These are phyloP conservation scores for Andrena trimmerana DNA, from an alignment of 2,888 invertebrate species.

Conservation along the genomic window DNA sequence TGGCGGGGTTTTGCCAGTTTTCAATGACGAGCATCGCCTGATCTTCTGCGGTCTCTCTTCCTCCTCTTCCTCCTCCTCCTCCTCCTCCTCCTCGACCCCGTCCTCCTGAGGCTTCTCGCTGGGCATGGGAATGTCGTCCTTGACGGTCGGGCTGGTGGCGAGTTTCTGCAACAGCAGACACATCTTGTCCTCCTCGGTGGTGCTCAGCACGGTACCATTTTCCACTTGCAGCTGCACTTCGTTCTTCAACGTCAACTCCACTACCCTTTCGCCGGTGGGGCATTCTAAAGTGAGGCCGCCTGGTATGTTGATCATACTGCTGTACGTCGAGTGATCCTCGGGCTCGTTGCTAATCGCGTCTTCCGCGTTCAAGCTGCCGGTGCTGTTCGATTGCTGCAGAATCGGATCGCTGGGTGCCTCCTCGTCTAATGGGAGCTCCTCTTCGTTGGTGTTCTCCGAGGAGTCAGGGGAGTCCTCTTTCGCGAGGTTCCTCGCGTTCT, in stretches of 20 bases:
- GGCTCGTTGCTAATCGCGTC: slow-evolving; percentile 39
- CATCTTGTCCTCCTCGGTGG: slow-evolving; percentile 65
- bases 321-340: slow-evolving; percentile 70
- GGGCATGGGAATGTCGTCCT: slow-evolving; percentile 51
- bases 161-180: slow-evolving; percentile 65
- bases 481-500: slow-evolving; percentile 32
- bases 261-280: slow-evolving; percentile 45
- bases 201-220: slow-evolving; percentile 50
- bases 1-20: slow-evolving; percentile 96
- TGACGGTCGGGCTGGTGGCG: slow-evolving; percentile 33
- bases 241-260: slow-evolving; percentile 56
- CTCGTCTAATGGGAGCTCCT: slow-evolving; percentile 34
- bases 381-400: background rate
- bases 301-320: slow-evolving; percentile 69
- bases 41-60: slow-evolving; percentile 89
- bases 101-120: slow-evolving; percentile 68
- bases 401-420: background rate
- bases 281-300: slow-evolving; percentile 69
- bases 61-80: slow-evolving; percentile 85
- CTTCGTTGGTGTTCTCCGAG: slow-evolving; percentile 22
- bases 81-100: slow-evolving; percentile 85
- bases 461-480: slow-evolving; percentile 47
- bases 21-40: slow-evolving; percentile 93
- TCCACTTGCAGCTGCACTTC: slow-evolving; percentile 68
- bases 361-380: slow-evolving; percentile 17